phyloP scores from a whole-genome alignment of 2,113 vertebrate genomes.

The Syrrhaptes paradoxus region DNA sequence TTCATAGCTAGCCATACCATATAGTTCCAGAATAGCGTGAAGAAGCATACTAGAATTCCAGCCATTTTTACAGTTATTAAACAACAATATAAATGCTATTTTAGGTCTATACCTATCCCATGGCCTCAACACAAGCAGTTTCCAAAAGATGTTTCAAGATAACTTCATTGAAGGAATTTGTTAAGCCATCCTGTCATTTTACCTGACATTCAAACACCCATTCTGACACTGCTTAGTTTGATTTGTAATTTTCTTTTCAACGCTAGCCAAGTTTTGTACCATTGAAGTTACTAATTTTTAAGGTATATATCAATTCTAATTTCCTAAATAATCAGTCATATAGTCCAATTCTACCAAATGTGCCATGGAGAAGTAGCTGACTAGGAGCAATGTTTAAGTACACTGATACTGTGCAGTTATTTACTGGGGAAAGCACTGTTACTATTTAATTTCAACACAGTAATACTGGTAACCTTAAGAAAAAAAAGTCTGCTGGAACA shows the following conservation, averaged over 20 bases:
- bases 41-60: background rate
- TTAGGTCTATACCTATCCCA: background rate
- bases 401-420: background rate
- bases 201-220: background rate
- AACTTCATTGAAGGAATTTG: background rate
- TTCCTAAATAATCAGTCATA: background rate
- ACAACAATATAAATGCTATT: background rate
- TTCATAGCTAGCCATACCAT: no score
- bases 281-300: background rate
- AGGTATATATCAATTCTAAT: background rate
- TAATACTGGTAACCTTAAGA: background rate
- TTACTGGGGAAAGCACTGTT: background rate
- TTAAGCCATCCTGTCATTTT: background rate
- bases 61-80: background rate
- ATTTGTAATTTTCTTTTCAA: background rate
- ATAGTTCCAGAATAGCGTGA: background rate
- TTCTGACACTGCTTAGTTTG: background rate
- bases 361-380: background rate
- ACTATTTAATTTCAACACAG: background rate
- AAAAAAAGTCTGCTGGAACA: background rate
- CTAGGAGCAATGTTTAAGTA: background rate
- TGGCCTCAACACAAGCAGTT: background rate
- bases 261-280: background rate
- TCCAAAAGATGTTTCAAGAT: background rate
- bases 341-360: background rate